Base-by-base conservation (phyloP, 2,888 invertebrate species). In the Corythucha ciliata region DNA sequence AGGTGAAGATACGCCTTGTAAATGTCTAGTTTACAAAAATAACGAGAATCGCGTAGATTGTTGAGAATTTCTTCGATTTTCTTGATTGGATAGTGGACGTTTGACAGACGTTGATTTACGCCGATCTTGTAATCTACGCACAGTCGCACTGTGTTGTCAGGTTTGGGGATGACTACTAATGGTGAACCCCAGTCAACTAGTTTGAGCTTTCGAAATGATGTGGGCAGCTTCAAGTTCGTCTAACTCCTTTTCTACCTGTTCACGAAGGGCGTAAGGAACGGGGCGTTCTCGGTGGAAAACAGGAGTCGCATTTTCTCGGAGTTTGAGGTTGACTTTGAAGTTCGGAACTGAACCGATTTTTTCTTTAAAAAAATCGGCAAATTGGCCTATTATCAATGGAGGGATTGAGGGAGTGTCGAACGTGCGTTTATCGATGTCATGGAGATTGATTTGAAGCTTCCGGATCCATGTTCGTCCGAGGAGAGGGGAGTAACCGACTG, bases 101-200 rank as follows among this genome's bases (percentile, higher is more conserved):
- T 21, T 6, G 58, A 40, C 8, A 63, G 39, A 44, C 52, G 52
- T 42, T 56, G 41, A 45, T 64, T 63, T 12, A 63, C 59, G 1
- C 41, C 57, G 21, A 50, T 34, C 52, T 61, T 61, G 39, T 62
- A 61, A 50, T 62, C 57, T 25, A 47, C 57, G 24, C 54, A 58
- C 8, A 56, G 37, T 5, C 57, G 32, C 12, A 45, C n/a, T 10
- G 29, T n/a, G 2, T 24, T 24, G 21, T 45, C 32, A 21, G 45
- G 21, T 22, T 45, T 45, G 18, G 45, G 45, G 8, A 45, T 32
- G 2, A 32, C 12, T 5, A 45, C 45, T 12, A 45, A 24, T 3
- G 45, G 45, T 18, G 45, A 45, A 7, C 45, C 45, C 56, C 56
- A 60, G 20, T 60, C 52, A 34, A n/a, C 53, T 46, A 3, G 18